Evolutionary conservation across 2,888 invertebrate genomes (phyloP), one percentile per base, ranked within the genome.

Genomic region (Agapostemon virescens): DNA sequence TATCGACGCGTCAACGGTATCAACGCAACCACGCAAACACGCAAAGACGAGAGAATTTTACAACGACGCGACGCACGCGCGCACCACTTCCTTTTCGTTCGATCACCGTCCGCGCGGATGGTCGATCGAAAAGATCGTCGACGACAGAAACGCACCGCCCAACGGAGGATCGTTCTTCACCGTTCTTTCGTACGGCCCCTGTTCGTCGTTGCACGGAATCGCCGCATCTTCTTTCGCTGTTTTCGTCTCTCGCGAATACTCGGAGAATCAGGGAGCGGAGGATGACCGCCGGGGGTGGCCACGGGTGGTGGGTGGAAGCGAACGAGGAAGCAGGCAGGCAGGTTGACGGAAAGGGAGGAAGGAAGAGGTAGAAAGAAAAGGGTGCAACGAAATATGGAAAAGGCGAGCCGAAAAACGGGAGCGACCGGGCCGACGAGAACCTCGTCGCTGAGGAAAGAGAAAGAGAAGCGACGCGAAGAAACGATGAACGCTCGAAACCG

Each of bases 401-500:
- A 55, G 13, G 15, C 26, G 52, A 23, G 7, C 11, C 26, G n/a
- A 20, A 11, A 45, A 13, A 38, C 36, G 30, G n/a, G 36, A n/a
- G 52, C 61, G 42, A 33, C 30, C 23, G 17, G 33, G 42, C 63
- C 49, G 15, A 26, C 38, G 55, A 61, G 4, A 55, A n/a, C n/a
- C n/a, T n/a, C n/a, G n/a, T n/a, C n/a, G n/a, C n/a, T n/a, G n/a
- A 15, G 42, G 63, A 30, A 38, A 20, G 66, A 64, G 69, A 64
- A 73, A 70, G 69, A 74, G 76, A 77, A 80, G 79, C 75, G 75
- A 74, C 64, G 79, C 64, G 79, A 58, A 63, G 74, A 68, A 63
- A 67, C 74, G 52, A 64, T 77, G 79, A 83, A 86, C 88, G 82
- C 86, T 82, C 85, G 79, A 75, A 78, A 78, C 81, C 87, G 87